Evolutionary conservation across 2,888 invertebrate species (phyloP), one percentile per base, ranked within the genome.

Genomic region (Leptinotarsa haldemani): DNA sequence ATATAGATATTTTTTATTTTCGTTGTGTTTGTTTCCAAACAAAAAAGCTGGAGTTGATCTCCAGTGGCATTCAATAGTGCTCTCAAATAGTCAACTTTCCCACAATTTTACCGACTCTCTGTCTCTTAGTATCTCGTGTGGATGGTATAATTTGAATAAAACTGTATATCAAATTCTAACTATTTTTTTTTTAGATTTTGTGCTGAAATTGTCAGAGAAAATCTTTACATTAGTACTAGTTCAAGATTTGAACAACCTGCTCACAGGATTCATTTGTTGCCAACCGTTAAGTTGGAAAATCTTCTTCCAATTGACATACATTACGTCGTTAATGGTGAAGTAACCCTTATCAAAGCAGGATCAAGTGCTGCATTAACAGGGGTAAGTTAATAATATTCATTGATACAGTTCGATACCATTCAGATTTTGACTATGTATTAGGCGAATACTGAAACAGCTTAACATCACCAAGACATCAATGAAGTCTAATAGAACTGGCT

Each of bases 211-310:
- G 90, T 92, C 73, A 91, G 95, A 74, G 95, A 97, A 85, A 93
- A 93, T 78, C 97, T 94, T 78, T 83, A 72, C 76, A 83, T 75
- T 70, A 84, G 77, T 74, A 80, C 82, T 78, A 82, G 65, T 86
- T 90, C 67, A 30, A 79, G 79, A 63, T 77, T 78, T 25, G 81
- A 82, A 48, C 91, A 96, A 77, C 96, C 97, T 5, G 98, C 95
- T 0, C 98, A 99, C 87, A 93, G 94, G 18, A 93, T 99, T 75
- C 92, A 93, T 3, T 88, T 99, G 64, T 89, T 95, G 80, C 95
- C 98, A 40, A 96, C 97, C 0, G 89, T 99, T 20, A 90, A 94
- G 18, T 86, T 98, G 4, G 92, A 93, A 78, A 99, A 98, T 90
- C 90, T 98, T 75, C 90, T 99, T 69, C 98, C 98, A 0, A 90